A percentile compares a stretch with the other conserved stretches of the same genome.
phyloP scores from a whole-genome alignment of 1,140 invertebrate genomes.

The Ctenoplectra terminalis region DNA sequence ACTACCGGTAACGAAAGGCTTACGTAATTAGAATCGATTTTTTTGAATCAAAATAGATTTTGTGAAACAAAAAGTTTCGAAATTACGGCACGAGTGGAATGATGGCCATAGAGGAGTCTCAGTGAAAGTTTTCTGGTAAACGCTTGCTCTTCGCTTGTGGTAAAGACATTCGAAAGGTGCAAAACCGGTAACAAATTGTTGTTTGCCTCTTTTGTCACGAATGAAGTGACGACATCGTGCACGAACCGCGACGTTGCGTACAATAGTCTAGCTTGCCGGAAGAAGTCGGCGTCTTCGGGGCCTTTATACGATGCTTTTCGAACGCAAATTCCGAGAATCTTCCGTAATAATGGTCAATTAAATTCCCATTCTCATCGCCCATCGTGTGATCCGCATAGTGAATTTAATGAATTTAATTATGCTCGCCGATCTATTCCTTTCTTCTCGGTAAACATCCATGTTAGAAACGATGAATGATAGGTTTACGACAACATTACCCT shows the following conservation, averaged over 20 bases:
- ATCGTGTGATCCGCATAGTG: not conserved
- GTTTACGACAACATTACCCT: too few relatives aligned
- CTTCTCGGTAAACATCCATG: not conserved
- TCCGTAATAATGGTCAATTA: conserved; percentile 20
- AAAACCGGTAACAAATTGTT: conserved; percentile 48
- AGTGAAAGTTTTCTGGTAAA: conserved; percentile 10
- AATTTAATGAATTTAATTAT: conserved; percentile 62
- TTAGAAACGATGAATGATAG: not conserved
- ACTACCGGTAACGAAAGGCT: too few relatives aligned
- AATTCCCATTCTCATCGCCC: not conserved
- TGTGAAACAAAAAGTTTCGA: not conserved
- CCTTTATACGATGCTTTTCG: not conserved
- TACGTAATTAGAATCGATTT: not conserved
- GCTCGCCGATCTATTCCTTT: conserved; percentile 5
- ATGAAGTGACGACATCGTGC: conserved; percentile 33
- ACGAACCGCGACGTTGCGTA: conserved; percentile 13
- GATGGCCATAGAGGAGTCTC: not conserved
- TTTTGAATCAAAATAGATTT: too few relatives aligned
- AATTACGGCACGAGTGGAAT: not conserved
- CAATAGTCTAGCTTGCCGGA: conserved; percentile 18
- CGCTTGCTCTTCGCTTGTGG: not conserved
- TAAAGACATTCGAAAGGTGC: conserved; percentile 28
- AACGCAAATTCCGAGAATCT: not conserved
- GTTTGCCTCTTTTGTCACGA: conserved; percentile 45
- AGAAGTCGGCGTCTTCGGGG: conserved; percentile 29